phyloP scores from a whole-genome alignment of 2,888 invertebrate species.

The Cephus nigrinus region DNA sequence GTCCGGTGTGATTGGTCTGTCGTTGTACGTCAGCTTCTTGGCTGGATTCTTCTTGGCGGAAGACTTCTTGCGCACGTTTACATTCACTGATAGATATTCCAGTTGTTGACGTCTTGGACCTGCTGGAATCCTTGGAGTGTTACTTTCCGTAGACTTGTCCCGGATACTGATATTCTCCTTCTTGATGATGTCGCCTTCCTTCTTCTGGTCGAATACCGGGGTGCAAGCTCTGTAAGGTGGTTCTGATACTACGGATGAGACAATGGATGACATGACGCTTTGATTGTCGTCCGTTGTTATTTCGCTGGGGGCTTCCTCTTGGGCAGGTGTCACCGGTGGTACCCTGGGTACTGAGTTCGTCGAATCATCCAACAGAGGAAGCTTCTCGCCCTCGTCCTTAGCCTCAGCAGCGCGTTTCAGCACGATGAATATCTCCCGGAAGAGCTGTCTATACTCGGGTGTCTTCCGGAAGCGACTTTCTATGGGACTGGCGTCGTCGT shows the following conservation, averaged over 20 bases:
- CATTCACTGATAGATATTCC: slow-evolving; percentile 78
- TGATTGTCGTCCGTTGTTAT: slow-evolving; percentile 79
- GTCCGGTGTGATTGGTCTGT: slow-evolving; percentile 41
- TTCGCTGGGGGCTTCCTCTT: slow-evolving; percentile 71
- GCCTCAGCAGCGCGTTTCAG: slow-evolving; percentile 86
- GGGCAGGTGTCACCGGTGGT: slow-evolving; percentile 73
- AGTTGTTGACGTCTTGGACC: slow-evolving; percentile 74
- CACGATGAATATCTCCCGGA: slow-evolving; percentile 86
- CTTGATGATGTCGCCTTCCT: slow-evolving; percentile 61
- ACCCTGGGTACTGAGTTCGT: slow-evolving; percentile 65
- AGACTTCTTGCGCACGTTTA: slow-evolving; percentile 75
- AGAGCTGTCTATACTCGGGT: slow-evolving; percentile 83
- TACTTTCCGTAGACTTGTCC: background rate
- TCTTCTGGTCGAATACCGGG: slow-evolving; percentile 69
- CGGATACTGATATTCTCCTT: slow-evolving; percentile 62
- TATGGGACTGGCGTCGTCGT: slow-evolving; percentile 80
- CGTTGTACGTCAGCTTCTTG: slow-evolving; percentile 31
- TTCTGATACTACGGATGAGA: slow-evolving; percentile 69
- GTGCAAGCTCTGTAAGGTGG: slow-evolving; percentile 52
- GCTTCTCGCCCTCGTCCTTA: slow-evolving; percentile 82
- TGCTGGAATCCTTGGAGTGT: slow-evolving; percentile 62
- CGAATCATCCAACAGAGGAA: slow-evolving; percentile 77
- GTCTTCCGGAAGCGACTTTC: slow-evolving; percentile 85
- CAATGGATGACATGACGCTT: slow-evolving; percentile 80
- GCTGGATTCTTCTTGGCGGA: slow-evolving; percentile 72